Percentiles rank a stretch among this genome's conserved stretches.
phyloP scores from a whole-genome alignment of 2,888 invertebrate genomes.

The Fragum sueziense region DNA sequence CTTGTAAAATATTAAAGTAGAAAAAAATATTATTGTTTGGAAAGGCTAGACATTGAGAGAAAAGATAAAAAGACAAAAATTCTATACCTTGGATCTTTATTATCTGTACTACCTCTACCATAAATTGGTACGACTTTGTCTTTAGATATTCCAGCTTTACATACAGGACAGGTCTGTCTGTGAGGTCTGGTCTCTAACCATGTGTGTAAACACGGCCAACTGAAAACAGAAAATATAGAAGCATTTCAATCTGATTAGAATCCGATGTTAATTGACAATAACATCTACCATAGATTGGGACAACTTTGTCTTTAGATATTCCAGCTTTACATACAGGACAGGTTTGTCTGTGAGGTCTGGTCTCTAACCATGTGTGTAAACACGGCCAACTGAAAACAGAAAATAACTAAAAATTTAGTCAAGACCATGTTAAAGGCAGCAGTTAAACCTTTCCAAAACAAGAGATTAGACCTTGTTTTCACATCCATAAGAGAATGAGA shows the following conservation, averaged over 20 bases:
- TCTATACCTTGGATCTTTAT: slow-evolving; percentile 91
- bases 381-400: slow-evolving; percentile 91
- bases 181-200: slow-evolving; percentile 98
- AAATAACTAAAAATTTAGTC: no score
- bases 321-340: slow-evolving; percentile 99
- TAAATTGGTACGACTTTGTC: slow-evolving; percentile 99
- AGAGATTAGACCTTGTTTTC: no score
- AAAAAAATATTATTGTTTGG: no score
- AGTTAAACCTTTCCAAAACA: no score
- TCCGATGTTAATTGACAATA: no score
- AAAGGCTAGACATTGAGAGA: not conserved
- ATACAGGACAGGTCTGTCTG: slow-evolving; percentile 97
- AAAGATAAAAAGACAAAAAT: not conserved
- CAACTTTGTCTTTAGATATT: slow-evolving; percentile 98
- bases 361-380: slow-evolving; percentile 98
- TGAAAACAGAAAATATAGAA: slow-evolving; percentile 81
- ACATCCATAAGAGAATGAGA: no score
- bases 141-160: slow-evolving; percentile 98
- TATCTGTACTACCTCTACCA: slow-evolving; percentile 90
- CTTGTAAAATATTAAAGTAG: no score
- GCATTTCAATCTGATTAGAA: no score
- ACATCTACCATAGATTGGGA: slow-evolving; percentile 96
- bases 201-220: slow-evolving; percentile 97
- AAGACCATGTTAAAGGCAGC: no score
- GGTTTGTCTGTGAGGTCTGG: slow-evolving; percentile 93